A percentile compares a stretch with the other conserved stretches of the same genome.
Conservation (phyloP, 2,888 invertebrate genomes). For the Pandemis cinnamomeana region DNA sequence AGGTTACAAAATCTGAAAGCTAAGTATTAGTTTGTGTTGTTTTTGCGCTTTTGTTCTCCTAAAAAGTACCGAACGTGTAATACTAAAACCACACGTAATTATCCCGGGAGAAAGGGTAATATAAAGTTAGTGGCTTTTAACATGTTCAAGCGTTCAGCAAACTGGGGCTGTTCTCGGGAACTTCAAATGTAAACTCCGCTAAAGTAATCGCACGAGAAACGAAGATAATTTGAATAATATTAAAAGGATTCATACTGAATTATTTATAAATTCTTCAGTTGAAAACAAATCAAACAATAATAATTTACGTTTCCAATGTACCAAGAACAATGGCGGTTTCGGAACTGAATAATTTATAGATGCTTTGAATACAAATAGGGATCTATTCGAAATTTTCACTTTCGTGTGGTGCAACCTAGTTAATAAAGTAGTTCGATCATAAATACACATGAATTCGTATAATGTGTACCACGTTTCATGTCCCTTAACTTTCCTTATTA, state of each 20-base stretch:
- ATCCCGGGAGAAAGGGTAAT: conserved; percentile 68
- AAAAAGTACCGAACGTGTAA: conserved; percentile 43
- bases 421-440: background rate
- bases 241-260: conserved; percentile 41
- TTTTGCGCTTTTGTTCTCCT: conserved; percentile 8
- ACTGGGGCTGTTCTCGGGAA: conserved; percentile 69
- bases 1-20: conserved; percentile 2
- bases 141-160: conserved; percentile 74
- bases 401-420: background rate
- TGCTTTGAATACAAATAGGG: background rate
- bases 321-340: conserved; percentile 18
- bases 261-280: conserved; percentile 18
- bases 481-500: background rate
- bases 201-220: conserved; percentile 54
- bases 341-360: conserved; percentile 20
- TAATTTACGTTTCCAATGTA: conserved; percentile 26
- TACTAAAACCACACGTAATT: conserved; percentile 62
- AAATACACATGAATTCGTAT: background rate
- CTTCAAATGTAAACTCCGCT: conserved; percentile 65
- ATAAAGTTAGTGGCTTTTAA: conserved; percentile 76
- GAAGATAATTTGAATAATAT: conserved; percentile 64
- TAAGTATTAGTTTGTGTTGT: conserved; percentile 19
- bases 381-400: background rate
- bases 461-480: background rate
- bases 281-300: conserved; percentile 35